Evolutionary conservation across 2,113 vertebrate species (phyloP), one percentile per base, ranked within the genome.

Genomic region (Siniperca knerii): DNA sequence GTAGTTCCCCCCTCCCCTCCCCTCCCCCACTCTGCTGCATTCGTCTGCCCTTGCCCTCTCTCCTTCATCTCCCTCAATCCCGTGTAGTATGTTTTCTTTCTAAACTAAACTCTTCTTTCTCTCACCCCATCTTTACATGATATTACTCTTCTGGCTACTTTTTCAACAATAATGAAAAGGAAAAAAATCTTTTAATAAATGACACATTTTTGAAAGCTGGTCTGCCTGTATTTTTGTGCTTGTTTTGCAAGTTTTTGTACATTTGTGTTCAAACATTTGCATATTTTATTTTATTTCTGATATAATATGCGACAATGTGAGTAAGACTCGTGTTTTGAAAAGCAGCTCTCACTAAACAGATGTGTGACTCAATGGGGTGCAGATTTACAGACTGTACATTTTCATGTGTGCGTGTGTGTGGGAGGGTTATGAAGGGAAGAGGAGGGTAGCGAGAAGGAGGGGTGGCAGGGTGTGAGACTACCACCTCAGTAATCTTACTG

Each of bases 111-210:
- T 33, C 60, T 29, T 89, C 79, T 81, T 55, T 79, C 67, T 77
- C 79, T 81, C 81, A 54, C 74, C n/a, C 44, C 83, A 81, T 86
- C 79, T 89, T 85, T 77, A 88, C 83, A 75, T 72, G 58, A 60
- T 86, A 65, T 83, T 85, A 85, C 90, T 90, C 82, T 89, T 81
- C 76, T 77, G 79, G 81, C 67, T 86, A 85, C 75, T 88, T 92
- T 93, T 94, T 83, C 67, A 89, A 87, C 68, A 81, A 94, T 77
- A 46, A 88, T 83, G 61, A 83, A 92, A 77, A 72, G 84, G 54
- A 58, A 81, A 77, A 83, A 81, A 80, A 82, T 67, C 40, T 95
- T 95, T 96, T 94, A 95, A 95, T 96, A 95, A 96, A 96, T 78
- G 4, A 93, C 71, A 85, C 76, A 79, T 94, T 95, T 94, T 92